Conservation (phyloP, 1,140 invertebrate genomes). For the Diorhabda sublineata region DNA sequence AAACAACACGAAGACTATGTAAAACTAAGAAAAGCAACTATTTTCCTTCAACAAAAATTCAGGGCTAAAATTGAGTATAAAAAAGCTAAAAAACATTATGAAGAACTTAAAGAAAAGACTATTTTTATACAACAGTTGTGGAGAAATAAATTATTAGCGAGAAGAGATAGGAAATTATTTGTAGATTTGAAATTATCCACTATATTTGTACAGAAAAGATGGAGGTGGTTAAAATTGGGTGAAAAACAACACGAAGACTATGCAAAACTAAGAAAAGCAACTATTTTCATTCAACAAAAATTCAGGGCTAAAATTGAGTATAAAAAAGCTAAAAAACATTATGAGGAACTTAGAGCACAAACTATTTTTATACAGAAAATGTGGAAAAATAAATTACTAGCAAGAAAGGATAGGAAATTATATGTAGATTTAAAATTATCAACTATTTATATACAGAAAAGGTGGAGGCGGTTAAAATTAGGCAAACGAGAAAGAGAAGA, state of each 20-base stretch:
- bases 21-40: slow-evolving; percentile 27
- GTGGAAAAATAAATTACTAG: slow-evolving; percentile 39
- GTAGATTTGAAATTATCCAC: slow-evolving; percentile 22
- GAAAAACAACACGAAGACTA: slow-evolving; percentile 36
- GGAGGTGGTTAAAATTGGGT: background rate
- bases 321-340: slow-evolving; percentile 29
- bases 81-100: background rate
- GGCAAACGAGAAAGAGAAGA: background rate
- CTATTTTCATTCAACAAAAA: slow-evolving; percentile 49
- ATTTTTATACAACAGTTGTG: slow-evolving; percentile 4
- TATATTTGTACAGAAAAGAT: slow-evolving; percentile 34
- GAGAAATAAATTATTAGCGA: slow-evolving; percentile 15
- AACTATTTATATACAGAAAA: slow-evolving; percentile 34
- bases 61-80: slow-evolving; percentile 21
- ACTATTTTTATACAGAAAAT: slow-evolving; percentile 34
- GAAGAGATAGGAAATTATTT: slow-evolving; percentile 20
- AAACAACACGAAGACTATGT: slow-evolving; percentile 28
- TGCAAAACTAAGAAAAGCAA: slow-evolving; percentile 41
- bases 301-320: slow-evolving; percentile 44
- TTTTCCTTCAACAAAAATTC: slow-evolving; percentile 37
- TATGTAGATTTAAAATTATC: slow-evolving; percentile 21
- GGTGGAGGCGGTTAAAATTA: slow-evolving; percentile 35
- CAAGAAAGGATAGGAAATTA: slow-evolving; percentile 21
- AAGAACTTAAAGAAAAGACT: slow-evolving; percentile 24
- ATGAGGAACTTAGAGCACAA: slow-evolving; percentile 23